Percentiles rank a stretch among this genome's conserved stretches.
Evolutionary conservation across 2,113 vertebrate genomes (phyloP).

Genomic region (Halichoerus grypus): DNA sequence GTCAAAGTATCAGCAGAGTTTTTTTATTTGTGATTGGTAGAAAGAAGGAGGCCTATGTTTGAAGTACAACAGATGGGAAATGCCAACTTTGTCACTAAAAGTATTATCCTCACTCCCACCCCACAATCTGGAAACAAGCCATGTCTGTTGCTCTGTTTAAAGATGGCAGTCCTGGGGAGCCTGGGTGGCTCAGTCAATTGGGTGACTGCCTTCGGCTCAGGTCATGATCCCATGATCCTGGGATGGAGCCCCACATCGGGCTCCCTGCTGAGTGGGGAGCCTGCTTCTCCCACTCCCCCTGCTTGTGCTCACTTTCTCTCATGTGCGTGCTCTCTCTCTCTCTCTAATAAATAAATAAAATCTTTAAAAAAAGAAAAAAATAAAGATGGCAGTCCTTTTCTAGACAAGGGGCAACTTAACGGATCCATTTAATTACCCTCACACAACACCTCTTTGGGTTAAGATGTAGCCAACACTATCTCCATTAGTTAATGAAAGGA

Average conservation of each 20-base stretch:
- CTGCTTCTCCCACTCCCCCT: too few species aligned
- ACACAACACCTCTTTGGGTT: neutral
- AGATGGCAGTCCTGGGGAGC: neutral
- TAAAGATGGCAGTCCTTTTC: neutral
- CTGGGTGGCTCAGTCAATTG: too few species aligned
- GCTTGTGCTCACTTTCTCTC: too few species aligned
- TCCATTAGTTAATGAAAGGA: neutral
- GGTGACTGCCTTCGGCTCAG: too few species aligned
- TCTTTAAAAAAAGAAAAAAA: too few species aligned
- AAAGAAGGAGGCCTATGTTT: constrained; percentile 48
- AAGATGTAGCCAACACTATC: neutral
- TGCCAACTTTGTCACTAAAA: constrained; percentile 70
- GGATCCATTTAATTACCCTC: neutral
- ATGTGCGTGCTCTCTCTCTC: too few species aligned
- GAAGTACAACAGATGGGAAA: constrained; percentile 69
- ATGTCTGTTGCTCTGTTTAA: neutral
- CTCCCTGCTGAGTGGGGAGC: too few species aligned
- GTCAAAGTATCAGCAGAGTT: constrained; percentile 11
- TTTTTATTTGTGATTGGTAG: constrained; percentile 64
- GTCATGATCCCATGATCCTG: too few species aligned
- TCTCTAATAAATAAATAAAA: too few species aligned
- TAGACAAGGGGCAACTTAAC: neutral
- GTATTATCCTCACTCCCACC: constrained; percentile 55
- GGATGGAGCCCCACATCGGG: too few species aligned
- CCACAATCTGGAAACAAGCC: constrained; percentile 61